These are phyloP conservation scores for Epirrita christyi DNA, from an alignment of 2,888 invertebrate genomes.

Conservation along the genomic window DNA sequence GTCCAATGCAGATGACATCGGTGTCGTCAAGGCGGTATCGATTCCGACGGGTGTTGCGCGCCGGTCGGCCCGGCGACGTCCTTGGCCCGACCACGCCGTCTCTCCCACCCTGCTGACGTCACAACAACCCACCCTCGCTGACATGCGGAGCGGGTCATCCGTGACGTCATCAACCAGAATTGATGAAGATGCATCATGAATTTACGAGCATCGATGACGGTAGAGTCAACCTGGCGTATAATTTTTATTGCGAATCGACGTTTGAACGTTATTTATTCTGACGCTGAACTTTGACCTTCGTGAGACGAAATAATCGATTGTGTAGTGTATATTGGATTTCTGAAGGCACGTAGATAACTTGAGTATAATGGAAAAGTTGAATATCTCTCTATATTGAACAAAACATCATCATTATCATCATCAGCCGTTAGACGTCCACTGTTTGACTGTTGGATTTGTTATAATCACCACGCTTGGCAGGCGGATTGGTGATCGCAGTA, in stretches of 20 bases:
- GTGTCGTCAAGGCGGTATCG: slow-evolving; percentile 66
- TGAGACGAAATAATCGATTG: slow-evolving; percentile 22
- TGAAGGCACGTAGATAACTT: slow-evolving; percentile 6
- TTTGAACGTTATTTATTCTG: slow-evolving; percentile 16
- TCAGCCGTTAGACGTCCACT: no score
- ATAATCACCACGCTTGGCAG: no score
- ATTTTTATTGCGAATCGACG: slow-evolving; percentile 5
- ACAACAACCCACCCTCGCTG: slow-evolving; percentile 62
- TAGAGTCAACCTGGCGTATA: slow-evolving; percentile 1
- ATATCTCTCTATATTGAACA: neutral
- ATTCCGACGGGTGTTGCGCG: slow-evolving; percentile 76
- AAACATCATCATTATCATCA: no score
- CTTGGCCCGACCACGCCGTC: slow-evolving; percentile 77
- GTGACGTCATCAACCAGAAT: slow-evolving; percentile 67
- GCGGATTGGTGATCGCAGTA: no score
- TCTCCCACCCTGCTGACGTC: slow-evolving; percentile 69
- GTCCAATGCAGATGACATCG: slow-evolving; percentile 53
- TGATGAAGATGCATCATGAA: slow-evolving; percentile 48
- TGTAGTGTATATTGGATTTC: slow-evolving; percentile 13
- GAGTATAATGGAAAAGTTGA: neutral
- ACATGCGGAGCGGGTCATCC: slow-evolving; percentile 64
- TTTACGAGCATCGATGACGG: slow-evolving; percentile 23
- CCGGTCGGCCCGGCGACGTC: slow-evolving; percentile 81
- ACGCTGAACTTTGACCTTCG: slow-evolving; percentile 29
- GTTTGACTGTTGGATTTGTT: no score